These are phyloP conservation scores for Odobenus rosmarus DNA, from an alignment of 2,113 vertebrate species.

Conservation along the genomic window DNA sequence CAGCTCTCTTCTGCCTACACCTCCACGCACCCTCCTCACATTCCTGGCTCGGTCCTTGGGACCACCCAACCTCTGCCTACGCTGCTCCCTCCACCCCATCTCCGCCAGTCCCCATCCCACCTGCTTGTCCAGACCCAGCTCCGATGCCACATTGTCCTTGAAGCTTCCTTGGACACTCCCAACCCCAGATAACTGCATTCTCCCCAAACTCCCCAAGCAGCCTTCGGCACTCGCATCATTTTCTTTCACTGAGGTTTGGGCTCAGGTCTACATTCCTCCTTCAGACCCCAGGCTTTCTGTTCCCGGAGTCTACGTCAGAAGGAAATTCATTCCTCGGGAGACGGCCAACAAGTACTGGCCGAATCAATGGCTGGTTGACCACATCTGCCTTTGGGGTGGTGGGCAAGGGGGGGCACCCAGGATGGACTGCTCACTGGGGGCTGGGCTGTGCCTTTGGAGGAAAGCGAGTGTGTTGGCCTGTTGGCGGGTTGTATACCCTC, in stretches of 20 bases:
- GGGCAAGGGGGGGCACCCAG: background rate
- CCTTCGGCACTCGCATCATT: too few relatives aligned
- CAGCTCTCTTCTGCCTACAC: rapidly evolving
- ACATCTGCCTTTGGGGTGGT: background rate
- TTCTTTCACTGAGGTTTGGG: background rate
- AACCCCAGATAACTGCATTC: rapidly evolving
- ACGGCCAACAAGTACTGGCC: rapidly evolving
- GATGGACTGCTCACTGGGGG: rapidly evolving
- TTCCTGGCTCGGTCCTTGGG: rapidly evolving
- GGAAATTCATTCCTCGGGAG: background rate
- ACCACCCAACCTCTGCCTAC: background rate
- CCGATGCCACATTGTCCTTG: rapidly evolving
- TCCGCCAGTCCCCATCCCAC: rapidly evolving
- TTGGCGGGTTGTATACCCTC: rapidly evolving
- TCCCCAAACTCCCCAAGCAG: background rate
- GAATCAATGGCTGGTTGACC: background rate
- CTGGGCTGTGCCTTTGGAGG: background rate
- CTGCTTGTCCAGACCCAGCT: background rate
- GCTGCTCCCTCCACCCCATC: background rate
- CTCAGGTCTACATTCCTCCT: background rate
- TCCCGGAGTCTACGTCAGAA: background rate
- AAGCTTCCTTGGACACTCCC: background rate
- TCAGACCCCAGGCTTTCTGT: background rate
- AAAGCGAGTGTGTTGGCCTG: rapidly evolving
- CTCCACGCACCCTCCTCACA: background rate